These are phyloP conservation scores for Akabosia matsudoensis DNA, from an alignment of 1,140 invertebrate species.

Conservation along the genomic window DNA sequence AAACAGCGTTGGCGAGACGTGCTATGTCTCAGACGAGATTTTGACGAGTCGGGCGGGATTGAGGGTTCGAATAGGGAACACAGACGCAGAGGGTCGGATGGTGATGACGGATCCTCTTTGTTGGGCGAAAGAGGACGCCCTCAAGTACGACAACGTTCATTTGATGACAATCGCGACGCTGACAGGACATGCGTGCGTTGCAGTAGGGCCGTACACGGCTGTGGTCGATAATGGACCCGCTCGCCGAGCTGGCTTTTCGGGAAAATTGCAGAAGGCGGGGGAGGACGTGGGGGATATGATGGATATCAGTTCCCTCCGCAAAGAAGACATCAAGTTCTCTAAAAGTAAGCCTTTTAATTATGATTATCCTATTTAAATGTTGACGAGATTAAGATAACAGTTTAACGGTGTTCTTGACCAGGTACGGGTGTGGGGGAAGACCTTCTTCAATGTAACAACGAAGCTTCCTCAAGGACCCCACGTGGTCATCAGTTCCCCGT, in stretches of 20 bases:
- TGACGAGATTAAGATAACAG: no score
- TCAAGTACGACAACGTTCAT: slow-evolving; percentile 72
- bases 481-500: slow-evolving; percentile 70
- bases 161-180: slow-evolving; percentile 92
- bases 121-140: slow-evolving; percentile 63
- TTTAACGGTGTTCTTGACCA: no score
- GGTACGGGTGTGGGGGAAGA: slow-evolving; percentile 80
- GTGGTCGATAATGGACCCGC: slow-evolving; percentile 90
- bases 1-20: slow-evolving; percentile 86
- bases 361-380: no score
- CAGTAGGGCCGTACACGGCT: slow-evolving; percentile 64
- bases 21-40: slow-evolving; percentile 88
- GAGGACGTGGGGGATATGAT: slow-evolving; percentile 80
- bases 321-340: slow-evolving; percentile 80
- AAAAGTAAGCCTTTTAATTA: no score
- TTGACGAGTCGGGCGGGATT: slow-evolving; percentile 80
- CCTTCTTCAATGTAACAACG: slow-evolving; percentile 73
- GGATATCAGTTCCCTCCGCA: slow-evolving; percentile 81
- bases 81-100: slow-evolving; percentile 92
- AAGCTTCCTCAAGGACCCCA: slow-evolving; percentile 63
- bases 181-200: slow-evolving; percentile 78
- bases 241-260: slow-evolving; percentile 58
- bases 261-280: slow-evolving; percentile 67
- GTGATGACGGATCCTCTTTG: slow-evolving; percentile 92
- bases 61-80: slow-evolving; percentile 83